Evolutionary conservation across 2,113 vertebrate genomes (phyloP).

Genomic region (Labeo rohita): DNA sequence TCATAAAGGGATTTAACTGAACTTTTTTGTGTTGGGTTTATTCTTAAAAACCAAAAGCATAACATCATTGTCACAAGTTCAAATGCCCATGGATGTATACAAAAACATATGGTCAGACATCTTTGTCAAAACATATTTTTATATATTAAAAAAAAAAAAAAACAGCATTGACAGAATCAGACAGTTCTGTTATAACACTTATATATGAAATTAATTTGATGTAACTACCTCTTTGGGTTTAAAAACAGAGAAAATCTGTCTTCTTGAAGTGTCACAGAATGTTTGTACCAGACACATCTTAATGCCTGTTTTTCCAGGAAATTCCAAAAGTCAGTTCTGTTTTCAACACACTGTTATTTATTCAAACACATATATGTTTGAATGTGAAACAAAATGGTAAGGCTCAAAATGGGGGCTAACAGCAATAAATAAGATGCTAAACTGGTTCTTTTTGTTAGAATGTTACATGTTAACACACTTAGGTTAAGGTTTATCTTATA

Average conservation of each 20-base stretch:
- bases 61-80: background rate
- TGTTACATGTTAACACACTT: conserved; percentile 9
- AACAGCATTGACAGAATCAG: background rate
- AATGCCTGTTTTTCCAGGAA: conserved; percentile 59
- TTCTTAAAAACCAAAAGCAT: no score
- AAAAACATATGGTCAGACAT: background rate
- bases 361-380: conserved; percentile 74
- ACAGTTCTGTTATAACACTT: background rate
- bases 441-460: conserved; percentile 1
- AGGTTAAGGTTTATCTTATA: background rate
- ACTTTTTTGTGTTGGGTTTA: no score
- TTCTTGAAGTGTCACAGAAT: conserved; percentile 3
- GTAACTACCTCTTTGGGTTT: background rate
- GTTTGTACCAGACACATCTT: conserved; percentile 16
- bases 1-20: no score
- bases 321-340: conserved; percentile 33
- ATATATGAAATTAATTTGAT: background rate
- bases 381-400: conserved; percentile 66
- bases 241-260: background rate
- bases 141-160: background rate
- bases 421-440: background rate
- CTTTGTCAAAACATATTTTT: background rate
- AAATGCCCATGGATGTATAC: background rate
- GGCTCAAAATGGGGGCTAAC: conserved; percentile 59
- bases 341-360: conserved; percentile 64